Conservation (phyloP, 2,797 vertebrate genomes). For the Hyperoplus immaculatus region DNA sequence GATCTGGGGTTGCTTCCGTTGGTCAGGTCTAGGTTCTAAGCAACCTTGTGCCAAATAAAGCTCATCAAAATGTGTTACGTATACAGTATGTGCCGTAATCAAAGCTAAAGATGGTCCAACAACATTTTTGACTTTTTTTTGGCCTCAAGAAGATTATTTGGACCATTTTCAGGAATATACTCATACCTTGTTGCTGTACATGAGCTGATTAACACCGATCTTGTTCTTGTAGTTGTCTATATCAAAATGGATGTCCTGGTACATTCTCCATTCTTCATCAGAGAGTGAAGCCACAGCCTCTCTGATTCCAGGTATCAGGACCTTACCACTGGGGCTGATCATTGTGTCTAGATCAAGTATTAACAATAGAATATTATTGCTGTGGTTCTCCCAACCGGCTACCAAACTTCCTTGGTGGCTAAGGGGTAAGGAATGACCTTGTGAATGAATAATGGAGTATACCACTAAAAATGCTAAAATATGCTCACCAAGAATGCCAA, state of each 20-base stretch:
- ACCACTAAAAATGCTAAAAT: too few relatives aligned
- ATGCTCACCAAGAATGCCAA: conserved; percentile 90
- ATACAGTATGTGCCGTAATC: too few relatives aligned
- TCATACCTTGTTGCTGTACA: conserved; percentile 91
- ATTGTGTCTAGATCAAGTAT: conserved; percentile 86
- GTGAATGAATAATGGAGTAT: background rate
- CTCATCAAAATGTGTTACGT: too few relatives aligned
- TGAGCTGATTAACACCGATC: conserved; percentile 85
- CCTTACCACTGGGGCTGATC: conserved; percentile 88
- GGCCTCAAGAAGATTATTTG: background rate
- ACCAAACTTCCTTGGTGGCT: too few relatives aligned
- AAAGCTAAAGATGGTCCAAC: too few relatives aligned
- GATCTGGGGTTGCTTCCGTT: too few relatives aligned
- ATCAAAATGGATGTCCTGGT: conserved; percentile 89
- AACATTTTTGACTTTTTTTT: too few relatives aligned
- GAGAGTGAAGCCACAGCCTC: conserved; percentile 87
- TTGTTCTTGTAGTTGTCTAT: conserved; percentile 84
- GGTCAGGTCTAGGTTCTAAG: too few relatives aligned
- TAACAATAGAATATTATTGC: background rate
- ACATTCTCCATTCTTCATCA: conserved; percentile 88
- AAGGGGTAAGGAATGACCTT: too few relatives aligned
- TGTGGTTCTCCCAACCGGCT: background rate
- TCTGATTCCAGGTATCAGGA: conserved; percentile 92
- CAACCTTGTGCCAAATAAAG: too few relatives aligned
- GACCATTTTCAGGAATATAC: background rate